These are phyloP conservation scores for Seriola dumerili DNA, from an alignment of 2,113 vertebrate species.

Conservation along the genomic window DNA sequence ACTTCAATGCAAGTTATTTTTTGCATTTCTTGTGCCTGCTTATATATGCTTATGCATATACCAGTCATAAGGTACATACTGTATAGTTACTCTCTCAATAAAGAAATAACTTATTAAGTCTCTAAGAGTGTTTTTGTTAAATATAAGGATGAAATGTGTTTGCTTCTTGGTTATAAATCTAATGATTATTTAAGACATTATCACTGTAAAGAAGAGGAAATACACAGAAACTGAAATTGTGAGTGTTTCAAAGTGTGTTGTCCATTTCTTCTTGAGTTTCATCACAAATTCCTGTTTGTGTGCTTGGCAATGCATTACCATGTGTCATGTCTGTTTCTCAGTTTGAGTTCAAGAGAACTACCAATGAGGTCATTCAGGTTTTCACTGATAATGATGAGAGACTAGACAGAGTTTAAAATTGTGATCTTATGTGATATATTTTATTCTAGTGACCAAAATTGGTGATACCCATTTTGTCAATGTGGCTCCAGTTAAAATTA, in stretches of 20 bases:
- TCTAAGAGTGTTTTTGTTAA: no score
- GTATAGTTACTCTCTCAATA: not conserved
- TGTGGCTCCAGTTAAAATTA: not conserved
- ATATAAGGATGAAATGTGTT: not conserved
- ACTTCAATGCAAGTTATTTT: not conserved
- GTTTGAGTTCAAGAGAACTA: not conserved
- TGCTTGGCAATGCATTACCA: not conserved
- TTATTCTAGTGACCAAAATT: not conserved
- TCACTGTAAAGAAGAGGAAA: constrained; percentile 2
- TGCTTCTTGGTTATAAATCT: not conserved
- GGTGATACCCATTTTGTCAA: not conserved
- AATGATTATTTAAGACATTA: not conserved
- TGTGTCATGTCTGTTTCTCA: not conserved
- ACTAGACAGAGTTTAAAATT: not conserved
- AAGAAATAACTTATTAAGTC: not conserved
- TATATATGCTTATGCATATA: not conserved
- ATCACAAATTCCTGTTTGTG: not conserved
- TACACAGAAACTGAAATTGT: not conserved
- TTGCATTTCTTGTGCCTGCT: constrained; percentile 9
- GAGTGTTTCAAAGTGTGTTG: not conserved
- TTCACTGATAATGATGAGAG: not conserved
- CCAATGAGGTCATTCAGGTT: not conserved
- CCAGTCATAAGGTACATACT: not conserved
- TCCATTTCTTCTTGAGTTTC: constrained; percentile 15
- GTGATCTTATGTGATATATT: not conserved